Evolutionary conservation across 1,140 invertebrate genomes (phyloP), one percentile per base, ranked within the genome.

Genomic region (Lineus longissimus): DNA sequence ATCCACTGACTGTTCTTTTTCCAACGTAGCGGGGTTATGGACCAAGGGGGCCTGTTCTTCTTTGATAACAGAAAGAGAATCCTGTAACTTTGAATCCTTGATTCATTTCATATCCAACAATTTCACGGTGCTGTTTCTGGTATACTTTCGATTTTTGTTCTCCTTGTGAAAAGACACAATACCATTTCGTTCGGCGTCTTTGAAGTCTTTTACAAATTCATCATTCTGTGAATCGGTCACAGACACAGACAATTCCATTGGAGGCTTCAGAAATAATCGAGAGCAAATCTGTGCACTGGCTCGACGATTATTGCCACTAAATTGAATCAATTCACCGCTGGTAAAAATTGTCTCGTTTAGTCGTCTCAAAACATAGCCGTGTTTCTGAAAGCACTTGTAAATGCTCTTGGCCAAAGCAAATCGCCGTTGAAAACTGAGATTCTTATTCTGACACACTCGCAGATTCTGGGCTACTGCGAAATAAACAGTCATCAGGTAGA

Each of bases 331-430:
- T 9, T 9, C n/a, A n/a, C 47, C 47, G 6, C n/a, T 4, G n/a
- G 47, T 51, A 51, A 51, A 51, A 4, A 51, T 51, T n/a, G 47
- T 51, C n/a, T 51, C 47, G 25, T 51, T 51, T 27, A 51, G 25
- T n/a, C n/a, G 6, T n/a, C 47, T 4, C n/a, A 51, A n/a, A 51
- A 4, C n/a, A n/a, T 51, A 51, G 6, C n/a, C 6, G 47, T 51
- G 47, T 51, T 51, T 51, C n/a, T 4, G 6, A 51, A 51, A 51
- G 25, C 47, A 51, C 6, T n/a, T 4, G 47, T 51, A 51, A 7
- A 51, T 4, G n/a, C n/a, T 51, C 4, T 51, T 51, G 6, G 47
- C 47, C 25, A 51, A 51, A 4, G n/a, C 47, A n/a, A 7, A 51
- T 23, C 47, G 6, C n/a, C n/a, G 6, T n/a, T 6, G n/a, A 51